phyloP scores from a whole-genome alignment of 2,888 invertebrate genomes.

The Calameuta filiformis region DNA sequence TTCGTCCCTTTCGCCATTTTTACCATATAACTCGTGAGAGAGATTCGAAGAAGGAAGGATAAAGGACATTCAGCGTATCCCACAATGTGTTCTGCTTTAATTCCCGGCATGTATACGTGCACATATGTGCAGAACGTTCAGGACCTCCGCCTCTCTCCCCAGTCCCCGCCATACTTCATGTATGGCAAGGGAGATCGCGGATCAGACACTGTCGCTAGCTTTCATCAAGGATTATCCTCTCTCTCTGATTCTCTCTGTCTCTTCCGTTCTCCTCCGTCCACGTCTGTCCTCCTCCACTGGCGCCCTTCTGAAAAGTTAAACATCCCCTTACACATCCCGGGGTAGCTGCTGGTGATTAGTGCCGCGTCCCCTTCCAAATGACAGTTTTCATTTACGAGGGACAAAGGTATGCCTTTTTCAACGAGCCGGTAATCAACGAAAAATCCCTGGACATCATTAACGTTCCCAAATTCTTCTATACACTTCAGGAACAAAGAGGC shows the following conservation, averaged over 20 bases:
- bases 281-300: not conserved
- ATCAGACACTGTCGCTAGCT: slow-evolving; percentile 42
- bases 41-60: not conserved
- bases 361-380: slow-evolving; percentile 17
- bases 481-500: not conserved
- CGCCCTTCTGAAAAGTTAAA: slow-evolving; percentile 30
- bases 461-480: not conserved
- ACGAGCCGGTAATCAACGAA: not conserved
- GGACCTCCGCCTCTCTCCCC: not conserved
- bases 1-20: not conserved
- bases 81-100: slow-evolving; percentile 36
- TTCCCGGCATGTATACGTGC: slow-evolving; percentile 18
- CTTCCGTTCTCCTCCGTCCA: slow-evolving; percentile 7
- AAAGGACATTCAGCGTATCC: slow-evolving; percentile 4
- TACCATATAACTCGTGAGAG: not conserved
- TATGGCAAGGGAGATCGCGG: slow-evolving; percentile 31
- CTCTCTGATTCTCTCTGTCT: slow-evolving; percentile 22
- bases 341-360: slow-evolving; percentile 34
- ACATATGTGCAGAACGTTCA: slow-evolving; percentile 28
- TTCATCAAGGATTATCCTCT: slow-evolving; percentile 43
- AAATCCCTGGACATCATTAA: not conserved
- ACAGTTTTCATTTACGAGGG: slow-evolving; percentile 7
- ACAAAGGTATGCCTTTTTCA: not conserved
- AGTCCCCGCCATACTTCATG: not conserved
- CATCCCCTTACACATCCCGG: slow-evolving; percentile 32